phyloP scores from a whole-genome alignment of 1,140 invertebrate species.

The Panulirus ornatus region DNA sequence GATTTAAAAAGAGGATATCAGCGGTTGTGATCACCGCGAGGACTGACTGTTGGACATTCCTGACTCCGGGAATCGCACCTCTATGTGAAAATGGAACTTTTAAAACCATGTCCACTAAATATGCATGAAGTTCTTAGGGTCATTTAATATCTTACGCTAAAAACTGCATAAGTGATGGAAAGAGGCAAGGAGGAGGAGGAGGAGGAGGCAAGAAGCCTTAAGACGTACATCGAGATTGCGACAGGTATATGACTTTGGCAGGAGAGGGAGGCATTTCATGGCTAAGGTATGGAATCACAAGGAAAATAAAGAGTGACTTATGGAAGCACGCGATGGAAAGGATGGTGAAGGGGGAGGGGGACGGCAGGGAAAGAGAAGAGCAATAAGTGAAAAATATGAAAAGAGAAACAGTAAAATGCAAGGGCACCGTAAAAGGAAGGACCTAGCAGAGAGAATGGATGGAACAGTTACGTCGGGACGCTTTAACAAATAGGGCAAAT shows the following conservation, averaged over 20 bases:
- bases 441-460: not conserved
- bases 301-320: not conserved
- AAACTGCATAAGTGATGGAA: too few relatives aligned
- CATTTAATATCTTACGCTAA: too few relatives aligned
- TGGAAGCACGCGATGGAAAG: not conserved
- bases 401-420: not conserved
- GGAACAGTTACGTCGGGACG: too few relatives aligned
- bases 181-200: not conserved
- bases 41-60: too few relatives aligned
- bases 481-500: too few relatives aligned
- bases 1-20: too few relatives aligned
- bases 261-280: not conserved
- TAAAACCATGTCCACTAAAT: too few relatives aligned
- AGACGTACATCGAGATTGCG: not conserved
- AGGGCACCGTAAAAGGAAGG: conserved; percentile 10
- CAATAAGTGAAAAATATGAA: not conserved
- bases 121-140: too few relatives aligned
- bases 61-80: too few relatives aligned
- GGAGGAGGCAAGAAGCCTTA: not conserved
- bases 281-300: not conserved
- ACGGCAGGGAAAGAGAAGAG: not conserved
- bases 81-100: too few relatives aligned
- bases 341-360: not conserved
- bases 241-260: not conserved
- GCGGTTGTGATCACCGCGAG: too few relatives aligned